Evolutionary conservation across 2,797 vertebrate genomes (phyloP).

Genomic region (Neosilurus hyrtlii): DNA sequence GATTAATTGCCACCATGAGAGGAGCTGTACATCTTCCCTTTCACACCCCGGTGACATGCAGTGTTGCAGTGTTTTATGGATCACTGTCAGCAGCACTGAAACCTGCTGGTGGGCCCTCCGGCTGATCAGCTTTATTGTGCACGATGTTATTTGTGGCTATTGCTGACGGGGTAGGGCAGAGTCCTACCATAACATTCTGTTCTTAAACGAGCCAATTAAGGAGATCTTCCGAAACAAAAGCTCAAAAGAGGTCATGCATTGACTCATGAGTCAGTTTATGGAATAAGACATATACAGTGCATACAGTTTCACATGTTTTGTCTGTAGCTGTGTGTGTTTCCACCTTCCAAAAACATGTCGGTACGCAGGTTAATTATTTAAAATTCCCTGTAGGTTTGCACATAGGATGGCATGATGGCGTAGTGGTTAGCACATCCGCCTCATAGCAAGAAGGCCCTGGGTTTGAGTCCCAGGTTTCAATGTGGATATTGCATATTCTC

Average conservation of each 20-base stretch:
- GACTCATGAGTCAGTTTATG: conserved; percentile 11
- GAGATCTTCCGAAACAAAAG: conserved; percentile 9
- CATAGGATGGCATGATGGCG: too few species aligned
- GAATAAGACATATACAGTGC: background rate
- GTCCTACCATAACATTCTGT: conserved; percentile 65
- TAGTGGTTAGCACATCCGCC: too few species aligned
- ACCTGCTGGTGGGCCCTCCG: conserved; percentile 69
- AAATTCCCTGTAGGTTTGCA: background rate
- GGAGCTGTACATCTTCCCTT: conserved; percentile 74
- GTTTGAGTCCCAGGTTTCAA: too few species aligned
- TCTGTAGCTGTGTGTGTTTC: background rate
- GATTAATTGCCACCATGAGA: conserved; percentile 77
- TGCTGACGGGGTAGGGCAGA: conserved; percentile 74
- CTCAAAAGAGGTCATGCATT: background rate
- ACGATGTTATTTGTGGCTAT: conserved; percentile 73
- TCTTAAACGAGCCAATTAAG: conserved; percentile 21
- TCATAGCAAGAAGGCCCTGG: too few species aligned
- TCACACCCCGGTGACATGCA: conserved; percentile 69
- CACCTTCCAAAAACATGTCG: background rate
- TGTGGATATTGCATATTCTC: too few species aligned
- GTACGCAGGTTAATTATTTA: background rate
- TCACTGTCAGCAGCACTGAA: conserved; percentile 75
- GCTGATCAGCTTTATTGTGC: conserved; percentile 73
- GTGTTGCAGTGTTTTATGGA: conserved; percentile 80
- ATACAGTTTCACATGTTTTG: background rate